A percentile compares a stretch with the other conserved stretches of the same genome.
Conservation (phyloP, 2,888 invertebrate genomes). For the Tanypteryx hageni region DNA sequence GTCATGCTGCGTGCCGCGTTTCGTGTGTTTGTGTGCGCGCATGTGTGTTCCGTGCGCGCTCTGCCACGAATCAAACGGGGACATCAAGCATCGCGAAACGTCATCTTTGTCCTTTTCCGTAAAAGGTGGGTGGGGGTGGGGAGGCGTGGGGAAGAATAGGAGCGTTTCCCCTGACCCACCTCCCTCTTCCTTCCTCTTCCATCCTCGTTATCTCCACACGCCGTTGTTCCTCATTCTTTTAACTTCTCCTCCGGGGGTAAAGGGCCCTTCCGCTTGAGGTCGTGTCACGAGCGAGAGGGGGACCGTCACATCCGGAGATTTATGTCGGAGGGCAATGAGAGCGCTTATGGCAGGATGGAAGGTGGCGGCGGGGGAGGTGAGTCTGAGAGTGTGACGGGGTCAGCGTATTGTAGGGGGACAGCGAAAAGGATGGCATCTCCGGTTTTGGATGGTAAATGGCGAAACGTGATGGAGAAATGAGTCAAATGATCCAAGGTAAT, state of each 20-base stretch:
- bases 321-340: constrained; percentile 50
- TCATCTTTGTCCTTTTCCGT: constrained; percentile 42
- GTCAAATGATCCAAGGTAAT: background rate
- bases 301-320: constrained; percentile 57
- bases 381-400: constrained; percentile 45
- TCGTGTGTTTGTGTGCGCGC: background rate
- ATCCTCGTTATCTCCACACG: constrained; percentile 51
- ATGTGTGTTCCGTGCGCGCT: constrained; percentile 22
- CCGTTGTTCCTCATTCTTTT: constrained; percentile 1
- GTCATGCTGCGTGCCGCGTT: constrained; percentile 27
- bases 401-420: constrained; percentile 32
- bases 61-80: constrained; percentile 60
- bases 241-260: constrained; percentile 41
- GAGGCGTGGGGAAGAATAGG: constrained; percentile 40
- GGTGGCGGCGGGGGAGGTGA: constrained; percentile 32
- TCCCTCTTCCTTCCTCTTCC: constrained; percentile 13
- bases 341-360: constrained; percentile 48
- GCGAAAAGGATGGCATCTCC: background rate
- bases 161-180: constrained; percentile 34
- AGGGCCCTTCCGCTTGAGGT: constrained; percentile 36
- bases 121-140: constrained; percentile 32
- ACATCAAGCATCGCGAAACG: constrained; percentile 52
- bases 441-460: background rate
- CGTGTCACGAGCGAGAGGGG: constrained; percentile 46
- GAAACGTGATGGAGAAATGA: background rate